Percentiles rank a stretch among this genome's conserved stretches.
Conservation (phyloP, 2,113 vertebrate species). For the Eidolon helvum region DNA sequence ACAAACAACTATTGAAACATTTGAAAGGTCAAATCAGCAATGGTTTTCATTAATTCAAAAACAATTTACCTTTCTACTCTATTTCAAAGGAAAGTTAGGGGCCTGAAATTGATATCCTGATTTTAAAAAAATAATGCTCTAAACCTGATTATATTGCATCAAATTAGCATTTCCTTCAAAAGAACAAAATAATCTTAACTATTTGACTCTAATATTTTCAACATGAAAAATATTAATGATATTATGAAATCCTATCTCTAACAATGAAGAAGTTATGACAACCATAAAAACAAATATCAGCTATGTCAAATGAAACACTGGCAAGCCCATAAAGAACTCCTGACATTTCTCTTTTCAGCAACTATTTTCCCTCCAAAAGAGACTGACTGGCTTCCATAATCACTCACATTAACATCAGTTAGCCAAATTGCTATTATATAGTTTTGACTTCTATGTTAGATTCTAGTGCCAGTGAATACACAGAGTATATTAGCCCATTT, state of each 20-base stretch:
- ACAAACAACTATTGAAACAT: background rate
- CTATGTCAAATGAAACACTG: constrained; percentile 33
- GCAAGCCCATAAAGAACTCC: background rate
- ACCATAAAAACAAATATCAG: constrained; percentile 7
- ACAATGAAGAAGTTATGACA: background rate
- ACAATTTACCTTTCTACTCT: background rate
- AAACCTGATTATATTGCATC: background rate
- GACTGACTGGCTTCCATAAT: constrained; percentile 1
- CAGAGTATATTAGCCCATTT: background rate
- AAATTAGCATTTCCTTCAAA: background rate
- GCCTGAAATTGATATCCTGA: background rate
- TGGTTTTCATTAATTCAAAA: background rate
- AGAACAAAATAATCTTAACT: background rate
- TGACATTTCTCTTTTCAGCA: constrained; percentile 11
- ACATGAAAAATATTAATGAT: constrained; percentile 1
- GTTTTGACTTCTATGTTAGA: background rate
- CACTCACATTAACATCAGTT: background rate
- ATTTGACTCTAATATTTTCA: background rate
- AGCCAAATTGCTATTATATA: background rate
- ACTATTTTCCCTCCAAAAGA: background rate
- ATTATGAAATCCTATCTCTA: constrained; percentile 39
- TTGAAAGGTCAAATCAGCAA: background rate
- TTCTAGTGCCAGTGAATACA: background rate
- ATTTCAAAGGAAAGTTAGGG: background rate
- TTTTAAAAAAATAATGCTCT: background rate